phyloP scores from a whole-genome alignment of 1,140 invertebrate genomes.

The Pachyrhynchus sulphureomaculatus region DNA sequence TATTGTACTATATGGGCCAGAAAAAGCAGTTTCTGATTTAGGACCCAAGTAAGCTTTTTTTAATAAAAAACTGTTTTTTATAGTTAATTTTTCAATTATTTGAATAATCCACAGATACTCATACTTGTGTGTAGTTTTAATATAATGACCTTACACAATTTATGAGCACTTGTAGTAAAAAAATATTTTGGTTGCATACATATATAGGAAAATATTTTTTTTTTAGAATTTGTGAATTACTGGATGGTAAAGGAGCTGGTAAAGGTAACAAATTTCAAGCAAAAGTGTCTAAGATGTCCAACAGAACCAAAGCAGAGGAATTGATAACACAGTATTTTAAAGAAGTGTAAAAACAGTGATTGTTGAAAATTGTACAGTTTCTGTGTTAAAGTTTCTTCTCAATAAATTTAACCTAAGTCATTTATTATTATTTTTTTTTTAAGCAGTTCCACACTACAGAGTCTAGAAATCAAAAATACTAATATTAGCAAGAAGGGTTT shows the following conservation, averaged over 20 bases:
- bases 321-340: slow-evolving; percentile 50
- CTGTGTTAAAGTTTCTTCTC: too few species aligned
- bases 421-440: too few species aligned
- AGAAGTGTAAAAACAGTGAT: neutral
- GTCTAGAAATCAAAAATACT: too few species aligned
- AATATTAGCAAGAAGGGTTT: too few species aligned
- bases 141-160: too few species aligned
- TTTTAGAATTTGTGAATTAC: slow-evolving; percentile 57
- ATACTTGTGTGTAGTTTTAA: too few species aligned
- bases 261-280: slow-evolving; percentile 61
- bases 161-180: neutral
- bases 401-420: too few species aligned
- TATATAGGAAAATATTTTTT: slow-evolving; percentile 11
- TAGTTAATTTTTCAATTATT: too few species aligned
- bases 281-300: slow-evolving; percentile 59
- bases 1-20: slow-evolving; percentile 62
- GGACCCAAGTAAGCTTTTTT: slow-evolving; percentile 52
- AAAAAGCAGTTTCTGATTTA: slow-evolving; percentile 52
- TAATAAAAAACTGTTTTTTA: neutral
- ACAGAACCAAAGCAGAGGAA: slow-evolving; percentile 52
- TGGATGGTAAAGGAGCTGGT: slow-evolving; percentile 65
- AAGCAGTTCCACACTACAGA: too few species aligned
- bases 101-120: too few species aligned
- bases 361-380: too few species aligned
- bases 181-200: neutral